phyloP scores from a whole-genome alignment of 2,797 vertebrate species.

The Cynopterus sphinx region DNA sequence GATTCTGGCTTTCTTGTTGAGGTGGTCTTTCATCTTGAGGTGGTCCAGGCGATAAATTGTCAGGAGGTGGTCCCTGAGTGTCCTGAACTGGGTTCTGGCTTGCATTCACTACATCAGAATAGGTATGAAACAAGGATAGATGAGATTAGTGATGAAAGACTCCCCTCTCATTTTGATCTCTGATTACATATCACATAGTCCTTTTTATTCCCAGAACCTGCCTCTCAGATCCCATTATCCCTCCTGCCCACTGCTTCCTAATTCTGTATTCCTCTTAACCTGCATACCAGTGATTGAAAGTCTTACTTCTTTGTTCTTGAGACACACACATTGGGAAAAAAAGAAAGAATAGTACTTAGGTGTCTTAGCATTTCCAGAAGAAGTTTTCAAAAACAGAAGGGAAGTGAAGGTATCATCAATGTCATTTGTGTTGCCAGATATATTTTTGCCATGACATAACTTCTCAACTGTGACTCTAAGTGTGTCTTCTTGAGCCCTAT shows the following conservation, averaged over 20 bases:
- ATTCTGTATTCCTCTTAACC: not conserved
- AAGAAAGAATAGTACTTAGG: not conserved
- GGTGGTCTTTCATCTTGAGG: not conserved
- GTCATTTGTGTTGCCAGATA: not conserved
- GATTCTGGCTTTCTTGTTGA: not conserved
- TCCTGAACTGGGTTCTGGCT: too few species aligned
- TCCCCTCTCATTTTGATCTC: not conserved
- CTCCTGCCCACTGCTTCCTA: not conserved
- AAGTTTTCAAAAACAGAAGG: not conserved
- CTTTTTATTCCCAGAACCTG: not conserved
- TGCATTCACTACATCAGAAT: not conserved
- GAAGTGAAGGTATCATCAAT: not conserved
- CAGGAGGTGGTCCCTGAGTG: too few species aligned
- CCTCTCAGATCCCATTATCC: not conserved
- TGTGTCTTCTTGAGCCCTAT: not conserved
- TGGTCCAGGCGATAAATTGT: fast-evolving
- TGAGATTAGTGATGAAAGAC: not conserved
- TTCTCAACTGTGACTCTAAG: not conserved
- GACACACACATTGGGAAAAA: not conserved
- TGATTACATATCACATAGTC: not conserved
- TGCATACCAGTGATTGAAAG: not conserved
- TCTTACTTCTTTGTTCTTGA: not conserved
- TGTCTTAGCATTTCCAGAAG: not conserved
- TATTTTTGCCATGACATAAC: too few species aligned
- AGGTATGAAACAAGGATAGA: not conserved